Percentiles rank a stretch among this genome's conserved stretches.
These are phyloP conservation scores for Furnarius figulus DNA, from an alignment of 2,113 vertebrate species.

Conservation along the genomic window DNA sequence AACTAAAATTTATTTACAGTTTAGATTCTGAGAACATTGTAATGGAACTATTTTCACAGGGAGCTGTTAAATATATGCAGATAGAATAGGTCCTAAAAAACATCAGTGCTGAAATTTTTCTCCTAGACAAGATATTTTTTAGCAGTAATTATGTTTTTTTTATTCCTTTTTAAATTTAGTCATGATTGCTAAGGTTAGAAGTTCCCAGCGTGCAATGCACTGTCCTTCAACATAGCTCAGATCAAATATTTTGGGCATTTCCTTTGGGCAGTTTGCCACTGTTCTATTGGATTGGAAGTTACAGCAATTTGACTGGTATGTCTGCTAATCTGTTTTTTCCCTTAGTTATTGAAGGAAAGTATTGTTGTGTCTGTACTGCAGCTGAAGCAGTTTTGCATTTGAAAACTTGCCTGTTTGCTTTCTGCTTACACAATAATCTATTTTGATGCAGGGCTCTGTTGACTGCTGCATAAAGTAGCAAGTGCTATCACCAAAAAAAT, in stretches of 20 bases:
- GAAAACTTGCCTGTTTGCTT: conserved; percentile 19
- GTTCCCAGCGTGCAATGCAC: background rate
- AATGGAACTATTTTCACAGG: background rate
- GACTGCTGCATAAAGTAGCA: background rate
- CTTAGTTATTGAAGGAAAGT: conserved; percentile 31
- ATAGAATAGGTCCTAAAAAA: background rate
- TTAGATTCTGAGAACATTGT: background rate
- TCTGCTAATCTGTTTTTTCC: conserved; percentile 23
- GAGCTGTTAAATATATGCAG: background rate
- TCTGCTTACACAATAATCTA: conserved; percentile 39
- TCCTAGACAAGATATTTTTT: background rate
- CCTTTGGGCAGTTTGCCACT: conserved; percentile 41
- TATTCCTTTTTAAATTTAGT: background rate
- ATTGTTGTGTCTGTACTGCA: conserved; percentile 8
- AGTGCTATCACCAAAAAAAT: background rate
- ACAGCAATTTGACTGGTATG: conserved; percentile 28
- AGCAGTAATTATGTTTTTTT: background rate
- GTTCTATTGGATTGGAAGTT: conserved; percentile 19
- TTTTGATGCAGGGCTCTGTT: conserved; percentile 8
- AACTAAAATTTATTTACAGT: background rate
- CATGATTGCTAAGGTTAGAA: background rate
- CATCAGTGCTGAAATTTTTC: background rate
- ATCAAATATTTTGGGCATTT: conserved; percentile 44
- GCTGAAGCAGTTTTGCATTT: conserved; percentile 37
- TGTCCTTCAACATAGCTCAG: background rate